Conservation (phyloP, 2,113 vertebrate genomes). For the Pandion haliaetus region DNA sequence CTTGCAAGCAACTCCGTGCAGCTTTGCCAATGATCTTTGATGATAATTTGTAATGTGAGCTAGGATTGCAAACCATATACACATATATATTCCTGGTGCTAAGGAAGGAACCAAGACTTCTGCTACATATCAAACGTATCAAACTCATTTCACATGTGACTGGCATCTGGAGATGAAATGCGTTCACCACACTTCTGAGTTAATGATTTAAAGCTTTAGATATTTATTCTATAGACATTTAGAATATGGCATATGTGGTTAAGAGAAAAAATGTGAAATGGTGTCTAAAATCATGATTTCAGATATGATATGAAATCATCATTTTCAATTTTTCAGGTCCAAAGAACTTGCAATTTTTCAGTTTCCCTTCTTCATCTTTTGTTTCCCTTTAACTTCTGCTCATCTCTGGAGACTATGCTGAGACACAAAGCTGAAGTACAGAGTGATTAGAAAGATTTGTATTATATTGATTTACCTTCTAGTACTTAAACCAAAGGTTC, state of each 20-base stretch:
- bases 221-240: neutral
- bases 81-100: neutral
- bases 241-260: neutral
- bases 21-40: neutral
- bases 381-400: neutral
- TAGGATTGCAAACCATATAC: neutral
- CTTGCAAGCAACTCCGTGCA: neutral
- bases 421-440: neutral
- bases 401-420: neutral
- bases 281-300: neutral
- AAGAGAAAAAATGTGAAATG: neutral
- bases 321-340: neutral
- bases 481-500: neutral
- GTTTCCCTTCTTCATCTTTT: neutral
- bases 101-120: neutral
- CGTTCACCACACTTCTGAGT: neutral
- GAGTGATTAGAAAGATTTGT: slow-evolving; percentile 9
- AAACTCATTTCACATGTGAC: neutral
- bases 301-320: neutral
- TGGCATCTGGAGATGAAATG: neutral
- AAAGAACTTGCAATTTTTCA: neutral
- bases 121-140: neutral
- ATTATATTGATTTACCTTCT: slow-evolving; percentile 17
- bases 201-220: neutral
- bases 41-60: neutral